Conservation (phyloP, 92 coral and sea anemone species). For the Desmophyllum pertusum region DNA sequence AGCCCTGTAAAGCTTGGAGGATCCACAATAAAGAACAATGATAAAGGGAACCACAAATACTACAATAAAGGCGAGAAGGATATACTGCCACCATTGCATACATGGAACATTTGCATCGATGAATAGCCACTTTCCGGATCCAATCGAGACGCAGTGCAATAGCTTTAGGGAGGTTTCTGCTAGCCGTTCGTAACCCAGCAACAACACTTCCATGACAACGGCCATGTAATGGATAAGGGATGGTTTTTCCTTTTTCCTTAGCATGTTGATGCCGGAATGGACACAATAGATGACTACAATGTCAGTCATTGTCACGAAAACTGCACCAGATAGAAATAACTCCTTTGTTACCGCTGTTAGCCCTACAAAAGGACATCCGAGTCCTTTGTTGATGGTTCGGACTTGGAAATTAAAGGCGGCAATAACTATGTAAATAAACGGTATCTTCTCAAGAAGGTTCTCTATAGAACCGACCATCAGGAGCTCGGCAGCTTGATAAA, state of each 20-base stretch:
- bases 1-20: conserved; percentile 42
- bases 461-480: conserved; percentile 57
- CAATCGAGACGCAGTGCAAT: conserved; percentile 45
- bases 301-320: conserved; percentile 42
- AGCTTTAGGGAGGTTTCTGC: conserved; percentile 52
- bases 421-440: conserved; percentile 48
- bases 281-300: conserved; percentile 3
- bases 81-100: conserved; percentile 68
- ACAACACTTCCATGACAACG: conserved; percentile 47
- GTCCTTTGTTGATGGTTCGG: conserved; percentile 23
- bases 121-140: conserved; percentile 31
- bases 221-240: conserved; percentile 42
- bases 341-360: conserved; percentile 85
- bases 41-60: conserved; percentile 60
- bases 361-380: conserved; percentile 83
- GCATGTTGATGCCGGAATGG: conserved; percentile 4
- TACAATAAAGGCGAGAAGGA: conserved; percentile 32
- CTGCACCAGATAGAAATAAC: conserved; percentile 53
- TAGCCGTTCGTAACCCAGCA: conserved; percentile 62
- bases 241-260: conserved; percentile 32
- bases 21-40: conserved; percentile 53
- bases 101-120: conserved; percentile 60
- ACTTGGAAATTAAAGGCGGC: conserved; percentile 75
- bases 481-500: conserved; percentile 75
- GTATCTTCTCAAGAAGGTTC: conserved; percentile 13